A percentile compares a stretch with the other conserved stretches of the same genome.
These are phyloP conservation scores for Cephalopachus bancanus DNA, from an alignment of 2,797 vertebrate genomes.

Conservation along the genomic window DNA sequence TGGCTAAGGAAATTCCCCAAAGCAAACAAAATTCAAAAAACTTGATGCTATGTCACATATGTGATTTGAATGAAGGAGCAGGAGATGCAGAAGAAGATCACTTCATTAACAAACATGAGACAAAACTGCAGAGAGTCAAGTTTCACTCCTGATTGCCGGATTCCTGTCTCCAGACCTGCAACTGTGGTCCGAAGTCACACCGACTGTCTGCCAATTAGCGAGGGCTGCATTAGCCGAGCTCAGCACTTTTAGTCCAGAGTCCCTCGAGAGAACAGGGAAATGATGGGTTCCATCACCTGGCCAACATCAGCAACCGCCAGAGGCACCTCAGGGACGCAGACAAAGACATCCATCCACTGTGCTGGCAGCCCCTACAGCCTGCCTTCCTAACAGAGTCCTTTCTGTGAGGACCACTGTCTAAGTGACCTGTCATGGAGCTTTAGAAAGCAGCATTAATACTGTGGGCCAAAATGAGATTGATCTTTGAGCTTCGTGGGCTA, in stretches of 20 bases:
- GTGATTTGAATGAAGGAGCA: slow-evolving; percentile 65
- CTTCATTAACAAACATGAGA: slow-evolving; percentile 48
- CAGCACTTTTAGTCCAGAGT: slow-evolving; percentile 82
- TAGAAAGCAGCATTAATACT: slow-evolving; percentile 90
- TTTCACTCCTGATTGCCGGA: slow-evolving; percentile 74
- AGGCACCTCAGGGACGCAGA: slow-evolving; percentile 86
- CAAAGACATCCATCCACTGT: slow-evolving; percentile 86
- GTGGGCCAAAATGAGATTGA: slow-evolving; percentile 91
- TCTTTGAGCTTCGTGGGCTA: slow-evolving; percentile 91
- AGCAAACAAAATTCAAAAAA: slow-evolving; percentile 65
- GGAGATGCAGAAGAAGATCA: slow-evolving; percentile 21
- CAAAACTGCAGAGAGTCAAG: slow-evolving; percentile 60
- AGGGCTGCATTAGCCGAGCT: slow-evolving; percentile 86
- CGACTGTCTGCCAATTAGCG: slow-evolving; percentile 84
- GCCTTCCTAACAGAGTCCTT: slow-evolving; percentile 85
- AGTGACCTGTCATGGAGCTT: slow-evolving; percentile 89
- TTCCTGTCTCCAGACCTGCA: slow-evolving; percentile 62
- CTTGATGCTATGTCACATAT: slow-evolving; percentile 31
- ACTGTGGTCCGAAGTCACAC: slow-evolving; percentile 80
- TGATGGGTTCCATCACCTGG: slow-evolving; percentile 87
- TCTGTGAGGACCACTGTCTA: slow-evolving; percentile 88
- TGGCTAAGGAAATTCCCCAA: slow-evolving; percentile 71
- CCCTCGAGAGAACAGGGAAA: slow-evolving; percentile 84
- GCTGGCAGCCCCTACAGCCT: slow-evolving; percentile 82
- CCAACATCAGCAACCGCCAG: slow-evolving; percentile 83